These are phyloP conservation scores for Bactericera cockerelli DNA, from an alignment of 1,140 invertebrate species.

Conservation along the genomic window DNA sequence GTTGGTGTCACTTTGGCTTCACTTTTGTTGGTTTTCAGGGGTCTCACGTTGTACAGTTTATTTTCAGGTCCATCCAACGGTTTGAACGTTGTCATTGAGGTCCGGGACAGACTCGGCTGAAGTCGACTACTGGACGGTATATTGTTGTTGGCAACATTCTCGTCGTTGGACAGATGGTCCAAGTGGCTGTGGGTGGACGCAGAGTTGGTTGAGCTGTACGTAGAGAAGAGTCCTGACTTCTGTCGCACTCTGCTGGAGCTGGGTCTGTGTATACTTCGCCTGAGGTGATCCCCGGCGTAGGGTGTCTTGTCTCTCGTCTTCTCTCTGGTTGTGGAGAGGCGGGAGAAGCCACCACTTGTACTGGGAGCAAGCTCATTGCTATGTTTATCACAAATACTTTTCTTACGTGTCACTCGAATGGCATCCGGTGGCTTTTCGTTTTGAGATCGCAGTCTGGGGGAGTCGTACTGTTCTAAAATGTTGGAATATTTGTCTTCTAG, in stretches of 20 bases:
- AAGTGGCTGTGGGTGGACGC: neutral
- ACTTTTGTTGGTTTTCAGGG: constrained; percentile 8
- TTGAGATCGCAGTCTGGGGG: constrained; percentile 1
- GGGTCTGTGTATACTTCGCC: constrained; percentile 29
- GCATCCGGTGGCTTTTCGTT: constrained; percentile 2
- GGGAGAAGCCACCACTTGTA: constrained; percentile 11
- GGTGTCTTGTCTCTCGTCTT: constrained; percentile 13
- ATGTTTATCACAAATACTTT: constrained; percentile 10
- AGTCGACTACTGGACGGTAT: constrained; percentile 24
- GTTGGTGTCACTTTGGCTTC: constrained; percentile 15
- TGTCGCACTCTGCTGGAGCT: constrained; percentile 33
- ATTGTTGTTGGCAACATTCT: constrained; percentile 35
- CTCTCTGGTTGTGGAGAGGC: constrained; percentile 6
- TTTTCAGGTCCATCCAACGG: neutral
- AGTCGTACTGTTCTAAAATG: constrained; percentile 46
- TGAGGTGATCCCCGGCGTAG: constrained; percentile 23
- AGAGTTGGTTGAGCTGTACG: constrained; percentile 3
- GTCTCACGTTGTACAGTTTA: neutral
- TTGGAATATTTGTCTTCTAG: constrained; percentile 58
- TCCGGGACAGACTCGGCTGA: constrained; percentile 19
- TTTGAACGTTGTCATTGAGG: constrained; percentile 13
- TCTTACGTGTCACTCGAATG: constrained; percentile 10
- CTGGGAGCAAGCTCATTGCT: constrained; percentile 9
- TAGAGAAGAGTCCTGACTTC: neutral
- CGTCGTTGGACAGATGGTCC: neutral